Percentiles rank a stretch among this genome's conserved stretches.
These are phyloP conservation scores for Mionectes olivaceus DNA, from an alignment of 2,797 vertebrate genomes.

Conservation along the genomic window DNA sequence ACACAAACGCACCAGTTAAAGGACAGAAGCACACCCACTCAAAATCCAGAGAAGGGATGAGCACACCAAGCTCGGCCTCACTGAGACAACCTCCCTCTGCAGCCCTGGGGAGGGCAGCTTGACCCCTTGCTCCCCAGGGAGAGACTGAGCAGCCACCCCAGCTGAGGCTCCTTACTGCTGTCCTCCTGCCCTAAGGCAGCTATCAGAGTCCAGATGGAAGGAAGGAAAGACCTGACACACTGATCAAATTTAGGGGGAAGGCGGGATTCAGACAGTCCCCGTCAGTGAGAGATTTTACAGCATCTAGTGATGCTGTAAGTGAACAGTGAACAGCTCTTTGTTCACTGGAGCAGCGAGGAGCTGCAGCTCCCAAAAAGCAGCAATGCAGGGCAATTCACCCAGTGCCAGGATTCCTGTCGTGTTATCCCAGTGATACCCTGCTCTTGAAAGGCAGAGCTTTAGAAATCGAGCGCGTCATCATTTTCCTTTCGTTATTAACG, in stretches of 20 bases:
- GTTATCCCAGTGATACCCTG: constrained; percentile 19
- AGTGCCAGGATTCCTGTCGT: not conserved
- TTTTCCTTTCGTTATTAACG: constrained; percentile 47
- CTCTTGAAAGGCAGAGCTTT: constrained; percentile 10
- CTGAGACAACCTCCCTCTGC: not conserved
- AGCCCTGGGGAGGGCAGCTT: not conserved
- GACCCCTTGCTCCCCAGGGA: not conserved
- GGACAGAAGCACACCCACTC: not conserved
- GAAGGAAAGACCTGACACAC: not conserved
- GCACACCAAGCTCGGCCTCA: not conserved
- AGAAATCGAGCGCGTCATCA: constrained; percentile 28
- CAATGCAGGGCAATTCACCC: constrained; percentile 40
- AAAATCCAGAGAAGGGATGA: not conserved
- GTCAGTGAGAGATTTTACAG: not conserved
- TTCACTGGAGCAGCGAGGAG: constrained; percentile 23
- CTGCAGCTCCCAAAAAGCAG: constrained; percentile 33
- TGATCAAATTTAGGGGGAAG: constrained; percentile 26
- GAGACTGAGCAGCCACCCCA: not conserved
- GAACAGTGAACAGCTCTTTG: constrained; percentile 45
- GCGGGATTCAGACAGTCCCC: not conserved
- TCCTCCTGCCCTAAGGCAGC: not conserved
- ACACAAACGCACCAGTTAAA: not conserved
- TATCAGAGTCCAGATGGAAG: not conserved
- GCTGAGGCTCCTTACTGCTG: not conserved
- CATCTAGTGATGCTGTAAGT: too few relatives aligned